Evolutionary conservation across 2,797 vertebrate genomes (phyloP).

Genomic region (Podarcis lilfordi): DNA sequence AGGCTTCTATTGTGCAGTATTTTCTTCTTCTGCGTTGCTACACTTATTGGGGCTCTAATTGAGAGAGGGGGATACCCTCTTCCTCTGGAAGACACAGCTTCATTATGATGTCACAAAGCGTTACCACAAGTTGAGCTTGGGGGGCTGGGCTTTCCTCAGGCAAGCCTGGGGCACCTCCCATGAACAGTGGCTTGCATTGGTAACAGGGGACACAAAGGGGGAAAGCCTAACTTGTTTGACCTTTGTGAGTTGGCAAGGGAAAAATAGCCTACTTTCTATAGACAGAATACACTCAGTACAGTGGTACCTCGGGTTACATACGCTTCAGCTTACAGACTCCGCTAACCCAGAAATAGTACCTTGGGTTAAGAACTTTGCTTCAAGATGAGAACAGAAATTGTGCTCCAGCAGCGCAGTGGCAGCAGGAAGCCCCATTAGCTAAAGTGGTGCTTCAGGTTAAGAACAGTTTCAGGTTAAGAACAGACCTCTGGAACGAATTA

Average conservation of each 20-base stretch:
- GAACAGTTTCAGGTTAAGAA: too few species aligned
- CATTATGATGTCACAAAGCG: conserved; percentile 68
- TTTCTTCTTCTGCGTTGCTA: conserved; percentile 9
- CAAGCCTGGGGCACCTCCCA: background rate
- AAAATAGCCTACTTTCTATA: background rate
- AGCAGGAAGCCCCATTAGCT: too few species aligned
- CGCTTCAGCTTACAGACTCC: too few species aligned
- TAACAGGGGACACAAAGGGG: fast-evolving
- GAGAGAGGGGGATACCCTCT: conserved; percentile 1
- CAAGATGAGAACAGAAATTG: too few species aligned
- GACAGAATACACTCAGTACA: background rate
- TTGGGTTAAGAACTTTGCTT: too few species aligned
- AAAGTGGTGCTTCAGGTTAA: too few species aligned
- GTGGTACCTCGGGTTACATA: too few species aligned
- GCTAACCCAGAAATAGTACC: too few species aligned
- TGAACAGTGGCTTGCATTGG: background rate
- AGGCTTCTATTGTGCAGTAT: background rate
- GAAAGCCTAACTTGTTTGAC: background rate
- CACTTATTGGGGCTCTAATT: background rate
- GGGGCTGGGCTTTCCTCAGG: conserved; percentile 40
- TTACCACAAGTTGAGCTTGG: conserved; percentile 51
- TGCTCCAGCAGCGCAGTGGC: too few species aligned
- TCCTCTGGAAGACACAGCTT: conserved; percentile 44
- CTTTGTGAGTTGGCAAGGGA: background rate
- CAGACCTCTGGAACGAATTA: too few species aligned